These are phyloP conservation scores for Cinara cedri DNA, from an alignment of 2,888 invertebrate genomes.

Conservation along the genomic window DNA sequence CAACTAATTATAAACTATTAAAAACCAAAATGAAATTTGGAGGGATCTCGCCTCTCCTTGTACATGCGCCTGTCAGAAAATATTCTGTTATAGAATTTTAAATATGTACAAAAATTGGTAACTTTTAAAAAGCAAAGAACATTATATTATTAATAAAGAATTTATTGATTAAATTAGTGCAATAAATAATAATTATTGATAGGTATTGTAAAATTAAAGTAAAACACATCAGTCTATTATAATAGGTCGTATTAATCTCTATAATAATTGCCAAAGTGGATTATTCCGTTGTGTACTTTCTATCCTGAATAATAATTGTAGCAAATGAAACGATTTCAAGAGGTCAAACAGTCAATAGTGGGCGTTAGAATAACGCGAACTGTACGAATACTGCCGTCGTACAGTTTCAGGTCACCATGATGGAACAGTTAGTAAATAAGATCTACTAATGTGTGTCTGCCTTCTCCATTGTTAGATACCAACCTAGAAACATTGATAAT, in stretches of 20 bases:
- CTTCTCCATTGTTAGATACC: slow-evolving; percentile 32
- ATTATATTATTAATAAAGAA: too few species aligned
- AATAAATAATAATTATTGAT: too few species aligned
- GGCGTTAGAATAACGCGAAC: slow-evolving; percentile 34
- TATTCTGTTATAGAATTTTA: too few species aligned
- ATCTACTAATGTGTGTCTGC: slow-evolving; percentile 11
- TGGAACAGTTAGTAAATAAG: slow-evolving; percentile 30
- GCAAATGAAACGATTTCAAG: slow-evolving; percentile 50
- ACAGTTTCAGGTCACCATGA: slow-evolving; percentile 52
- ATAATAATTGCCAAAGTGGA: slow-evolving; percentile 23
- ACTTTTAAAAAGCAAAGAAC: too few species aligned
- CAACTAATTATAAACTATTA: too few species aligned
- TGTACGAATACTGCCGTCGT: slow-evolving; percentile 17
- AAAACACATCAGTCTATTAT: too few species aligned
- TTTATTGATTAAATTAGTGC: too few species aligned
- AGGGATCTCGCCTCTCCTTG: too few species aligned
- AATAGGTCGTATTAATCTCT: slow-evolving; percentile 33
- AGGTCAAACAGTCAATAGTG: slow-evolving; percentile 55
- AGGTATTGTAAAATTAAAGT: too few species aligned
- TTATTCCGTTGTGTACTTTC: slow-evolving; percentile 45
- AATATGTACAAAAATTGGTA: too few species aligned
- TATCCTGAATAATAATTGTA: slow-evolving; percentile 54
- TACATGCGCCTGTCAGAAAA: too few species aligned
- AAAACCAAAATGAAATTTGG: too few species aligned
- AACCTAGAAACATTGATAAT: slow-evolving; percentile 16